phyloP scores from a whole-genome alignment of 2,113 vertebrate genomes.

The Pica pica region DNA sequence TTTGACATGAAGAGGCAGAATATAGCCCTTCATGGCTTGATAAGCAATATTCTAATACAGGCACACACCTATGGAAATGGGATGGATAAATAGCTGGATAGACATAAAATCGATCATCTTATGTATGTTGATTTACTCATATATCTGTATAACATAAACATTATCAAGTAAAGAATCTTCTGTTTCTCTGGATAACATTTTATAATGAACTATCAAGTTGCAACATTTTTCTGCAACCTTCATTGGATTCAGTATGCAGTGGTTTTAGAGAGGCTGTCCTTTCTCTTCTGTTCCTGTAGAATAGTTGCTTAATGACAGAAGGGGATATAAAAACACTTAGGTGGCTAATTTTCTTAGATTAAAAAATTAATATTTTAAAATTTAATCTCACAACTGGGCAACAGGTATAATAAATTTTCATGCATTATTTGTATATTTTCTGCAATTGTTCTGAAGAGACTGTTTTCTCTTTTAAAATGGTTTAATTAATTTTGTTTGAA shows the following conservation, averaged over 20 bases:
- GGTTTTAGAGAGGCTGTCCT: background rate
- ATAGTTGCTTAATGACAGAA: background rate
- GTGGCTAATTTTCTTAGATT: background rate
- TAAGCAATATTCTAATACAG: background rate
- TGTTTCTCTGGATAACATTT: background rate
- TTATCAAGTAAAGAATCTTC: background rate
- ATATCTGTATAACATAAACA: background rate
- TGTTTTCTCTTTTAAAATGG: background rate
- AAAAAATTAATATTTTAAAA: background rate
- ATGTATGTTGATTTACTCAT: background rate
- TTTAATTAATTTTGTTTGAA: constrained; percentile 27
- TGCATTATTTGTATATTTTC: background rate
- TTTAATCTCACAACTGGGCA: background rate
- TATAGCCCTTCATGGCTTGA: background rate
- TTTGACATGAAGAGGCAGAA: background rate
- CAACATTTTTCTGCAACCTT: background rate
- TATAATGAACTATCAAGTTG: background rate
- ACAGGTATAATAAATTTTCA: background rate
- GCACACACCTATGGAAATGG: background rate
- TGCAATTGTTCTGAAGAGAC: background rate
- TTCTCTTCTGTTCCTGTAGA: background rate
- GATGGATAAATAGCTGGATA: background rate
- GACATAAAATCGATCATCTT: background rate
- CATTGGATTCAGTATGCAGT: background rate
- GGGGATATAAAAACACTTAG: background rate